Conservation (phyloP, 2,113 vertebrate genomes). For the Aegithalos caudatus region DNA sequence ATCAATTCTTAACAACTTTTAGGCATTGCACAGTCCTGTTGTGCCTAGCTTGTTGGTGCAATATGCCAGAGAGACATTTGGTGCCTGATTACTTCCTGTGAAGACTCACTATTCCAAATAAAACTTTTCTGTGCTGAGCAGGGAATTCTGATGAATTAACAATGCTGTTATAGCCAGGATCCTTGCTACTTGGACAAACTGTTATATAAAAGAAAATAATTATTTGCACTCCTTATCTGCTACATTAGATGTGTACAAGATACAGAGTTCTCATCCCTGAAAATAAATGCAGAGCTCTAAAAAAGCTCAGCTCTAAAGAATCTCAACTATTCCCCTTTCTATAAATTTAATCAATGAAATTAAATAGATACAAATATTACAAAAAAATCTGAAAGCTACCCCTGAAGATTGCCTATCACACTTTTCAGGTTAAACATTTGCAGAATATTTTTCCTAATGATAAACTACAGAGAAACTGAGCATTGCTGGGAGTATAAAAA, state of each 20-base stretch:
- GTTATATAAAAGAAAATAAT: neutral
- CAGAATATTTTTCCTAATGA: neutral
- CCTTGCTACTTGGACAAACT: neutral
- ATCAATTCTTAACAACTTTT: neutral
- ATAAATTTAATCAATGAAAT: neutral
- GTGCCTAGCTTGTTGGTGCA: too few relatives aligned
- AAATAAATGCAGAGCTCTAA: neutral
- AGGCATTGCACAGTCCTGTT: neutral
- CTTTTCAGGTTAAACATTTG: neutral
- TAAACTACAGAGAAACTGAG: neutral
- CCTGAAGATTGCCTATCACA: neutral
- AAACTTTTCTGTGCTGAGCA: neutral
- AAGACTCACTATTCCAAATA: neutral
- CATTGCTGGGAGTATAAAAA: neutral
- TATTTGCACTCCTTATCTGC: neutral
- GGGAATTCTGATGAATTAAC: neutral
- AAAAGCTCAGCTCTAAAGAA: neutral
- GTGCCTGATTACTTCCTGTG: neutral
- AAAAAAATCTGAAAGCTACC: neutral
- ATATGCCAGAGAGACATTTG: too few relatives aligned
- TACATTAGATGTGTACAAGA: accelerated
- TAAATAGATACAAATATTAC: neutral
- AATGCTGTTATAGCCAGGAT: neutral
- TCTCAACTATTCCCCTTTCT: neutral
- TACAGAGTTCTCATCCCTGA: neutral